Evolutionary conservation across 2,797 vertebrate genomes (phyloP).

Genomic region (Limosa lapponica): DNA sequence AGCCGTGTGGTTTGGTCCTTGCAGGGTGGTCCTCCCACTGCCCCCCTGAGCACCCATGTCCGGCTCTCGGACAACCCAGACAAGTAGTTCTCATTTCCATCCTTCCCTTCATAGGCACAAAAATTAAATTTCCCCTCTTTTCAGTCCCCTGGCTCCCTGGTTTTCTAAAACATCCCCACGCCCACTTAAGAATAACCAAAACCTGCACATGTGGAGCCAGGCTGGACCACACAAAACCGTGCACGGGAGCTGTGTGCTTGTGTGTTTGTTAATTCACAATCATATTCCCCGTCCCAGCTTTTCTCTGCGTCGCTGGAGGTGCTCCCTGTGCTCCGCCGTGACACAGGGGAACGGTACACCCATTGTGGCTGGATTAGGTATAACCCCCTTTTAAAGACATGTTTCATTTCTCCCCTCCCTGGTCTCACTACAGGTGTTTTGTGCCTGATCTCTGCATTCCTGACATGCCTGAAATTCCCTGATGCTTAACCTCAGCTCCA

Average conservation of each 20-base stretch:
- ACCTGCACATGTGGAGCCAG: background rate
- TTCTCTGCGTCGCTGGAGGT: background rate
- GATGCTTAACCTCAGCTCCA: background rate
- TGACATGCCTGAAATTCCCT: conserved; percentile 40
- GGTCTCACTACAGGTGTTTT: conserved; percentile 21
- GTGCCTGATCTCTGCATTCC: conserved; percentile 44
- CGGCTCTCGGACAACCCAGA: background rate
- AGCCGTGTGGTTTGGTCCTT: background rate
- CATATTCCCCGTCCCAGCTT: background rate
- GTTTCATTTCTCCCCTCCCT: background rate
- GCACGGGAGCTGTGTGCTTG: background rate
- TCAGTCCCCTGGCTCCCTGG: background rate
- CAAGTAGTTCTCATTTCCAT: background rate
- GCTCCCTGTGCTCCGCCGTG: background rate
- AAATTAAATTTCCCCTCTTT: background rate
- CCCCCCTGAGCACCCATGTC: background rate
- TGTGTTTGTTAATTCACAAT: background rate
- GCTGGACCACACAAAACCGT: background rate
- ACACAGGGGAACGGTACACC: background rate
- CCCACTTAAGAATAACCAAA: background rate
- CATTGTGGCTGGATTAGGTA: background rate
- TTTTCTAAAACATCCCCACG: background rate
- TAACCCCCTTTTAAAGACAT: background rate
- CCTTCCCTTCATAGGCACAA: background rate
- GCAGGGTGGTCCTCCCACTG: background rate